Evolutionary conservation across 2,888 invertebrate species (phyloP).

Genomic region (Bibio marci): DNA sequence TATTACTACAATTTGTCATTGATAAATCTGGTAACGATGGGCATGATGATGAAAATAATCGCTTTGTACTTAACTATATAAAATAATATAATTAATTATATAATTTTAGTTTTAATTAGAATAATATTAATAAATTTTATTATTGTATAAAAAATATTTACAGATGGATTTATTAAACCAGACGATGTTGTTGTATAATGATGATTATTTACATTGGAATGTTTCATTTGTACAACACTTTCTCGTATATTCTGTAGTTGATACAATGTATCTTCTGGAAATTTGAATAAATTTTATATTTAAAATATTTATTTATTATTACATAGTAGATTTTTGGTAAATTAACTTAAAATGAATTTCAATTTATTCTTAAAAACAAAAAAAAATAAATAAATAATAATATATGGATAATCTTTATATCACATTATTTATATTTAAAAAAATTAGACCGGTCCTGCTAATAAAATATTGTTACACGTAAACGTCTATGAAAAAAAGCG

Average conservation of each 20-base stretch:
- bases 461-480: too few relatives aligned
- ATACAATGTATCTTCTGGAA: constrained; percentile 25
- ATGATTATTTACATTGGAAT: constrained; percentile 22
- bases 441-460: too few relatives aligned
- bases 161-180: constrained; percentile 9
- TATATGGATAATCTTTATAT: too few relatives aligned
- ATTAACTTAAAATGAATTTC: too few relatives aligned
- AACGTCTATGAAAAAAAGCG: too few relatives aligned
- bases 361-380: too few relatives aligned
- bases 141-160: constrained; percentile 3
- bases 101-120: too few relatives aligned
- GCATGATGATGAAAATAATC: constrained; percentile 17
- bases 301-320: too few relatives aligned
- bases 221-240: constrained; percentile 30
- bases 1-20: constrained; percentile 13
- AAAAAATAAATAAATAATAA: too few relatives aligned
- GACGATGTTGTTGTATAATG: constrained; percentile 5
- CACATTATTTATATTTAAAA: too few relatives aligned
- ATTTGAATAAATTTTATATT: too few relatives aligned
- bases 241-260: constrained; percentile 29
- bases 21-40: constrained; percentile 27
- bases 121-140: constrained; percentile 2
- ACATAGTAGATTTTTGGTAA: too few relatives aligned
- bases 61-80: constrained; percentile 14
- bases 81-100: constrained; percentile 4